Evolutionary conservation across 2,888 invertebrate species (phyloP).

Genomic region (Sinodicranocentrus sp.): DNA sequence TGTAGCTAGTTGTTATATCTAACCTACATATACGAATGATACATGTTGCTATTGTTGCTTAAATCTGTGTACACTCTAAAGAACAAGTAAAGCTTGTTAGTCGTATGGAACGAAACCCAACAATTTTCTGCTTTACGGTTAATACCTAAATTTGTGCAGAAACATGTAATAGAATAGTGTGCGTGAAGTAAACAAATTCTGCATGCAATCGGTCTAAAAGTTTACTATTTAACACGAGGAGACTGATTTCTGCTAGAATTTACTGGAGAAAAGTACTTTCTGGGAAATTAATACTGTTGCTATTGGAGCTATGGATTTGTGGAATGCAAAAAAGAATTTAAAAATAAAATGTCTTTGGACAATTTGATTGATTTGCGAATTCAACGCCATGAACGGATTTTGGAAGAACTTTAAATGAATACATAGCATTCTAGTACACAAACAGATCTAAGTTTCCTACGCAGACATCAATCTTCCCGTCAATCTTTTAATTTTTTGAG

Average conservation of each 20-base stretch:
- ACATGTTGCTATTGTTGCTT: no score
- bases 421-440: neutral
- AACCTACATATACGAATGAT: no score
- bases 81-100: no score
- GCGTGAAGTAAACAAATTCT: neutral
- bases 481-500: no score
- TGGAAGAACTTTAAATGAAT: neutral
- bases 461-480: no score
- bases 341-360: no score
- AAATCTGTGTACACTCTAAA: no score
- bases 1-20: no score
- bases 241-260: neutral
- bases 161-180: neutral
- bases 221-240: neutral
- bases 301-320: constrained; percentile 60
- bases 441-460: neutral
- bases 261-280: constrained; percentile 50
- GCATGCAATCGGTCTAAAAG: neutral
- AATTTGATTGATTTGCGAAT: no score
- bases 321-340: constrained; percentile 48
- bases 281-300: constrained; percentile 68
- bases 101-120: no score
- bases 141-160: neutral
- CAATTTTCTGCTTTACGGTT: neutral
- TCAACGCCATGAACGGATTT: neutral